Conservation (phyloP, 2,113 vertebrate genomes). For the Psilopsiagon aurifrons region DNA sequence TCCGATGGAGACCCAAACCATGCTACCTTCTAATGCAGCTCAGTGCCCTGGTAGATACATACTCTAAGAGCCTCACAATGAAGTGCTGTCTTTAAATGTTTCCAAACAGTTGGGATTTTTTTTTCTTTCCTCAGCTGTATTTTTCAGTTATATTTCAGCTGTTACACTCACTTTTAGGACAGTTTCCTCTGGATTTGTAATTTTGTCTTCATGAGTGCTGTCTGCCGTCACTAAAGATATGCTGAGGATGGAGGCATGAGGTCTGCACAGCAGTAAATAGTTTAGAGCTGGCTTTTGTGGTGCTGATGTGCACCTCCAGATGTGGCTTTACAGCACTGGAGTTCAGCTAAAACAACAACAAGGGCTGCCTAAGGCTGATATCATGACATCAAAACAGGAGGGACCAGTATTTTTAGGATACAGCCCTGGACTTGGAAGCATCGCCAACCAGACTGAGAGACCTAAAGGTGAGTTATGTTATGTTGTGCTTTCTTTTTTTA, state of each 20-base stretch:
- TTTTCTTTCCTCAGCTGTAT: accelerated
- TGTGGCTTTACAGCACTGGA: not conserved
- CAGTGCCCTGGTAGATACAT: accelerated
- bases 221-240: not conserved
- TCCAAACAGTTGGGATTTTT: accelerated
- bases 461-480: not conserved
- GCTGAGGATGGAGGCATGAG: not conserved
- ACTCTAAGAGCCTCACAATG: not conserved
- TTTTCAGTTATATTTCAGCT: not conserved
- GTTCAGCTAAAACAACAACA: not conserved
- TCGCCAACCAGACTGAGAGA: not conserved
- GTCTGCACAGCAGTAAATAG: not conserved
- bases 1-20: not conserved
- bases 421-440: not conserved
- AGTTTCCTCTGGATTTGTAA: not conserved
- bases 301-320: not conserved
- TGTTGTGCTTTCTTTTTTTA: not conserved
- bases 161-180: not conserved
- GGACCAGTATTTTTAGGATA: not conserved
- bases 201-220: not conserved
- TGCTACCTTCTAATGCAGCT: not conserved
- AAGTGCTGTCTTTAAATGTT: not conserved
- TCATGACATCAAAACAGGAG: not conserved
- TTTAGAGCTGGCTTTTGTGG: not conserved
- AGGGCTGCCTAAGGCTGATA: not conserved